phyloP scores from a whole-genome alignment of 2,888 invertebrate species.

The Dichetophora obliterata region DNA sequence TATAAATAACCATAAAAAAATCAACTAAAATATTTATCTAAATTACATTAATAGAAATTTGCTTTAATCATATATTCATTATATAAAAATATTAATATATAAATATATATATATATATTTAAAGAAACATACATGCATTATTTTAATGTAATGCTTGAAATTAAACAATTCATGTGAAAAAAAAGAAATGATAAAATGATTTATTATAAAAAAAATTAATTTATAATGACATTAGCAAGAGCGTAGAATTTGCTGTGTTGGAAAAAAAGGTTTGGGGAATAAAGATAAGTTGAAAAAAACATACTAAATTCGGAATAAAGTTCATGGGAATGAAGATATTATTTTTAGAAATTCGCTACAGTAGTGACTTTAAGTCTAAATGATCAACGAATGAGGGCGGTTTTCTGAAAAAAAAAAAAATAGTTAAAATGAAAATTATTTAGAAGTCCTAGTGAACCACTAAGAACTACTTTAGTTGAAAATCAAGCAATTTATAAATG shows the following conservation, averaged over 20 bases:
- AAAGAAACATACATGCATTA: background rate
- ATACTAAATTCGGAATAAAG: too few species aligned
- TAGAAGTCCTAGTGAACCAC: too few species aligned
- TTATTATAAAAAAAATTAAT: constrained; percentile 36
- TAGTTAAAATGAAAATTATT: too few species aligned
- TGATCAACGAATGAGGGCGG: too few species aligned
- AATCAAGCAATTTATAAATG: too few species aligned
- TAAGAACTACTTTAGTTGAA: too few species aligned
- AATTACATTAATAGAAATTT: constrained; percentile 64
- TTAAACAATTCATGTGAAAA: constrained; percentile 39
- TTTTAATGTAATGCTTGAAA: background rate
- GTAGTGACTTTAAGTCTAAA: too few species aligned
- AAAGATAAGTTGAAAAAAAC: too few species aligned
- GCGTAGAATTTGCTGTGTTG: constrained; percentile 29
- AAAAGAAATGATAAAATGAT: constrained; percentile 35
- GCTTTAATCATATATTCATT: constrained; percentile 38
- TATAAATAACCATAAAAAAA: constrained; percentile 61
- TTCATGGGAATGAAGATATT: too few species aligned
- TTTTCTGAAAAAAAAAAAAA: too few species aligned
- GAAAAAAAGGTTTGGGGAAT: background rate
- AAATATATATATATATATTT: constrained; percentile 26
- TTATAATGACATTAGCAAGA: background rate
- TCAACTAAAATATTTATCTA: constrained; percentile 70
- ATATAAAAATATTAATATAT: constrained; percentile 16
- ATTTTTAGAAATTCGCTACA: too few species aligned